Evolutionary conservation across 1,140 invertebrate species (phyloP), one percentile per base, ranked within the genome.

Genomic region (Sarcophaga peregrina): DNA sequence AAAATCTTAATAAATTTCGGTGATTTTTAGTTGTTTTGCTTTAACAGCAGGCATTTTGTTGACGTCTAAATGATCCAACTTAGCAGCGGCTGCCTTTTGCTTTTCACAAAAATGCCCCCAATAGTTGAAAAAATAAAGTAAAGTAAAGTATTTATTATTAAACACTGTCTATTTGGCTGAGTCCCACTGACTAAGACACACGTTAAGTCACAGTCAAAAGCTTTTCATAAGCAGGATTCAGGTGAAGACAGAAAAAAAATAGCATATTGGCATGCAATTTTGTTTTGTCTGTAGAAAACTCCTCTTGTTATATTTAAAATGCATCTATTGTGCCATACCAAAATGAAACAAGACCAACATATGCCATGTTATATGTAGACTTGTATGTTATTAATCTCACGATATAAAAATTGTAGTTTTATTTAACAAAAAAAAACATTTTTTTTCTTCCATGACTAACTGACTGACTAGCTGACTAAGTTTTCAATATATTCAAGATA

Each of bases 311-410:
- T 15, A 10, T 68, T n/a, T 68, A 25, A 52, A 52, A 52, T 52
- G 25, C 25, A 37, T 37, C 10, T 68, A 20, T 7, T 68, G 15
- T 62, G 15, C 58, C 58, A 62, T 62, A 20, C 13, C 25, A 37
- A 37, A 37, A 37, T 37, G 25, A 37, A 37, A 37, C 25, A 37
- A 58, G 15, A 58, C 54, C 11, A 15, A n/a, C 62, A 68, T 68
- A 68, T 68, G 62, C 62, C 62, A 17, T 68, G 62, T 68, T 20
- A 7, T 58, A 7, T n/a, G n/a, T 7, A 15, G 25, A 68, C 62
- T 20, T 68, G 62, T 68, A 68, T 68, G 62, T 68, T 68, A 68
- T 68, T 68, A 68, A 68, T 68, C 62, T 68, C 62, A 68, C 62
- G 62, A 68, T 20, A 68, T 68, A 68, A 20, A 68, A 20, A 20